These are phyloP conservation scores for Dorcus hopei DNA, from an alignment of 2,888 invertebrate species.

Conservation along the genomic window DNA sequence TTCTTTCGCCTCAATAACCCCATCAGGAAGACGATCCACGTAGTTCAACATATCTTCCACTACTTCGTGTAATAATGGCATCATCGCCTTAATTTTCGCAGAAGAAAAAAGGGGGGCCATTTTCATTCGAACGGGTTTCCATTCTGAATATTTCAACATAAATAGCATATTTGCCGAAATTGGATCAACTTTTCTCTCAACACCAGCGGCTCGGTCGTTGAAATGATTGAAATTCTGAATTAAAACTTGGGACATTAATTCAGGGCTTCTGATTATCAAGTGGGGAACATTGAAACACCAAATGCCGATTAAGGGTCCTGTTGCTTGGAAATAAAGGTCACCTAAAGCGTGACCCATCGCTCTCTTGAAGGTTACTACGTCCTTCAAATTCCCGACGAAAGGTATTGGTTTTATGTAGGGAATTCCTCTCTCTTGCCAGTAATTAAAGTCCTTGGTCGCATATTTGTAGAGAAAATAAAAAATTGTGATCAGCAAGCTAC, in stretches of 20 bases:
- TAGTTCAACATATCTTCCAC: slow-evolving; percentile 23
- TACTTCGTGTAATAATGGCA: slow-evolving; percentile 48
- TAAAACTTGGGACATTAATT: slow-evolving; percentile 50
- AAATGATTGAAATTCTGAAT: slow-evolving; percentile 53
- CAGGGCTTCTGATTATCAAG: slow-evolving; percentile 49
- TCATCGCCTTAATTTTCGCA: slow-evolving; percentile 56
- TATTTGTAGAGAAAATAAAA: slow-evolving; percentile 6
- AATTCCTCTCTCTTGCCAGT: slow-evolving; percentile 48
- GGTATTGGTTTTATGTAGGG: slow-evolving; percentile 43
- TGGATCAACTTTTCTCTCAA: slow-evolving; percentile 45
- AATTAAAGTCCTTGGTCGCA: slow-evolving; percentile 38
- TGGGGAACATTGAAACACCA: slow-evolving; percentile 52
- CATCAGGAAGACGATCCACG: background rate
- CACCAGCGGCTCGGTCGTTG: slow-evolving; percentile 48
- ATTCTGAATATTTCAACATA: slow-evolving; percentile 50
- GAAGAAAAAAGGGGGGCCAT: slow-evolving; percentile 56
- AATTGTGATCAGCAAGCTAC: background rate
- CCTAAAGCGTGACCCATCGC: slow-evolving; percentile 38
- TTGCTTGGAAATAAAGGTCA: slow-evolving; percentile 34
- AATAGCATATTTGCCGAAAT: slow-evolving; percentile 47
- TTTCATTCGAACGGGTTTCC: slow-evolving; percentile 53
- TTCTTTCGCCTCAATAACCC: slow-evolving; percentile 29
- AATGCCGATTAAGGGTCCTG: slow-evolving; percentile 50
- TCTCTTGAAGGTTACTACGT: slow-evolving; percentile 36
- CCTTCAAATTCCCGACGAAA: slow-evolving; percentile 48